Base-by-base conservation (phyloP, 2,113 vertebrate species). In the Dermatemys mawii region DNA sequence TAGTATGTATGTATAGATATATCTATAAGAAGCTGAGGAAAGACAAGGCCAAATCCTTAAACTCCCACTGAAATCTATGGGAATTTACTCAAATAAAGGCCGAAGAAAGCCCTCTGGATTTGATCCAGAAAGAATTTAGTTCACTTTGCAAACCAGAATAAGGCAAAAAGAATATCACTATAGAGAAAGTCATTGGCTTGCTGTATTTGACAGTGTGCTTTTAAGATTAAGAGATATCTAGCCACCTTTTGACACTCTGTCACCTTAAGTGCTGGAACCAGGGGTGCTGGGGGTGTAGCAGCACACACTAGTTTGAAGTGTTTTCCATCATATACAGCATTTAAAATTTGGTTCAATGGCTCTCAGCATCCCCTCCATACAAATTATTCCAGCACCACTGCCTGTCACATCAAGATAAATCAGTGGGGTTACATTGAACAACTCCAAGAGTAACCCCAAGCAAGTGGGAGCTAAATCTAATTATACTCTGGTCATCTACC, bases 51-150 rank as follows among this genome's bases (percentile, higher is more conserved):
- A 87, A 94, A 88, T 46, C 46, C 29, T 91, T 50, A 90, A 95
- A 93, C 60, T 78, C 19, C 63, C 90, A 89, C 1, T 5, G 81
- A 95, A 86, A 0, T 89, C 87, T 90, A 84, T 94, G 92, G 94
- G 95, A 97, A 92, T 93, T 90, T 87, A 80, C 86, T 93, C 79
- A 78, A 86, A 90, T 63, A 88, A 10, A 91, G 55, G 27, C 76
- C 0, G 3, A 95, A 53, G 95, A 93, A 22, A 48, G 78, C 22
- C 46, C 49, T 54, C 50, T 96, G 95, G 94, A 81, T 92, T 27
- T 70, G 12, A 84, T 93, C 86, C 94, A 92, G 81, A 94, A 51
- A 93, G 90, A 95, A 82, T 93, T 95, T 91, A 93, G 94, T 95
- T 93, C 73, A 55, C 79, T 94, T 51, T 89, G 70, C 80, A 97